phyloP scores from a whole-genome alignment of 30 jellyfish, hydroid and myxozoan genomes.

The Catostylus mosaicus region DNA sequence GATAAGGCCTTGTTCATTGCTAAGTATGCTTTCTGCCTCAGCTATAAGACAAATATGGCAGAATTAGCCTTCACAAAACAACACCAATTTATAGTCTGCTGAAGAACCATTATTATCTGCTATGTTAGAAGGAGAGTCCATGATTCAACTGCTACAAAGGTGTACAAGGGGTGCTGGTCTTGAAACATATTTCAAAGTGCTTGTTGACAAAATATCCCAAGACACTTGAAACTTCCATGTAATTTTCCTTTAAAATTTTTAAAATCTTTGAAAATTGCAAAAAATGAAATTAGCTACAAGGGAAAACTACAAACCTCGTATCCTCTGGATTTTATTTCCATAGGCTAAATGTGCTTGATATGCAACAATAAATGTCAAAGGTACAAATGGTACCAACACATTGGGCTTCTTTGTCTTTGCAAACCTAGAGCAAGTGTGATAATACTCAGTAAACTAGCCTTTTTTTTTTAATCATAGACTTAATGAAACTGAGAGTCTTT shows the following conservation, averaged over 20 bases:
- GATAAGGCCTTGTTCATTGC: conserved; percentile 59
- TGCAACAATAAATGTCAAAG: conserved; percentile 76
- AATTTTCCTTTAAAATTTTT: too few species aligned
- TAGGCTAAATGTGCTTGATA: conserved; percentile 90
- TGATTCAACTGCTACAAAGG: too few species aligned
- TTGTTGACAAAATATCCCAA: too few species aligned
- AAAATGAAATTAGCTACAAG: neutral
- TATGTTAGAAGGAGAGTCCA: too few species aligned
- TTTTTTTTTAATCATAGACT: neutral
- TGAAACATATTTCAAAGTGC: too few species aligned
- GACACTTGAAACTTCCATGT: too few species aligned
- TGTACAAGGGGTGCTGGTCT: too few species aligned
- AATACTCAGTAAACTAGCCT: neutral
- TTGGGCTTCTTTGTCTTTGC: conserved; percentile 84
- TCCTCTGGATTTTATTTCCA: conserved; percentile 83
- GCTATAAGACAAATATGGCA: conserved; percentile 20
- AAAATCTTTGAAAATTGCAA: too few species aligned
- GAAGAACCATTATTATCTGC: too few species aligned
- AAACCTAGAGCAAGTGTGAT: conserved; percentile 75
- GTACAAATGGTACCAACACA: conserved; percentile 77
- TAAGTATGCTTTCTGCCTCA: conserved; percentile 81
- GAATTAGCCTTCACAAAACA: neutral
- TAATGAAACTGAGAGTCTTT: too few species aligned
- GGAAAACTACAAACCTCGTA: conserved; percentile 46
- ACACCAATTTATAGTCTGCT: too few species aligned